Conservation (phyloP, 2,888 invertebrate genomes). For the Amblyjoppa fuscipennis region DNA sequence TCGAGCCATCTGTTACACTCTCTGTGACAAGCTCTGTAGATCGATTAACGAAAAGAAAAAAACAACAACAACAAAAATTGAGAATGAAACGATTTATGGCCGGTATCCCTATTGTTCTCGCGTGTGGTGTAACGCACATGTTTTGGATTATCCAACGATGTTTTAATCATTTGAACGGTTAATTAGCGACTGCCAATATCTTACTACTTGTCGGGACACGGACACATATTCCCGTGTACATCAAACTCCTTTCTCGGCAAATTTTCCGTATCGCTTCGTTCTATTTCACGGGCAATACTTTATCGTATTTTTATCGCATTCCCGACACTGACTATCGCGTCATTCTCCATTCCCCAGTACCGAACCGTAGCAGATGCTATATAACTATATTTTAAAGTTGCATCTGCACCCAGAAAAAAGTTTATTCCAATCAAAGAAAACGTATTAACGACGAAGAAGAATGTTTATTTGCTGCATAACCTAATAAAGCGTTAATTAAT, state of each 20-base stretch:
- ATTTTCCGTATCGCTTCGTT: slow-evolving; percentile 26
- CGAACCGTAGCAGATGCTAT: background rate
- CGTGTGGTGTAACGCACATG: slow-evolving; percentile 56
- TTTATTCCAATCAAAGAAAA: too few species aligned
- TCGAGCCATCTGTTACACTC: slow-evolving; percentile 57
- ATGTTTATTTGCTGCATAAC: too few species aligned
- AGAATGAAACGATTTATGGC: slow-evolving; percentile 38
- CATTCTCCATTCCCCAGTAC: background rate
- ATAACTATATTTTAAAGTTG: background rate
- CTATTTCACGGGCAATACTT: background rate
- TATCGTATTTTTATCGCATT: slow-evolving; percentile 57
- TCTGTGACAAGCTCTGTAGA: slow-evolving; percentile 46
- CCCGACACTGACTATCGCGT: slow-evolving; percentile 25
- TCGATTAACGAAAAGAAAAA: slow-evolving; percentile 44
- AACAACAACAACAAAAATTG: slow-evolving; percentile 6
- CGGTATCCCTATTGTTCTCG: slow-evolving; percentile 60
- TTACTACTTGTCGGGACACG: background rate
- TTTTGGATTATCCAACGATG: slow-evolving; percentile 64
- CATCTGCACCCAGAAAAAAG: background rate
- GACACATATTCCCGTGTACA: background rate
- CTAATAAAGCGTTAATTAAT: too few species aligned
- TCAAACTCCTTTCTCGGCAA: background rate
- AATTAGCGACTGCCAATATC: slow-evolving; percentile 56
- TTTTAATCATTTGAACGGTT: slow-evolving; percentile 49
- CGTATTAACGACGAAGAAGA: too few species aligned